A percentile compares a stretch with the other conserved stretches of the same genome.
Conservation (phyloP, 2,113 vertebrate genomes). For the Monopterus albus region DNA sequence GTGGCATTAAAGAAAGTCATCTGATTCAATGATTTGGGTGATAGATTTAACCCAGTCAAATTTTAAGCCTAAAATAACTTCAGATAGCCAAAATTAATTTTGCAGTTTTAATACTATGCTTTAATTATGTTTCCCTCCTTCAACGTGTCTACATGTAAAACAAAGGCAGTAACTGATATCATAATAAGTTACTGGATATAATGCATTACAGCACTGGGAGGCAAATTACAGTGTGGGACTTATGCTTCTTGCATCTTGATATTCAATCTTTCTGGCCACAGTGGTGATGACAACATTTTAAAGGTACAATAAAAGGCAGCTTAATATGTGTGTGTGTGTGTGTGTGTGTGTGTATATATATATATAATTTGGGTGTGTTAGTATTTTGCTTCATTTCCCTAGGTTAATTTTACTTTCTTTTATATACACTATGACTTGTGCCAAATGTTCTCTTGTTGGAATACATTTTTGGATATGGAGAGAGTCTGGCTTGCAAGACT, state of each 20-base stretch:
- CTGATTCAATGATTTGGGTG: background rate
- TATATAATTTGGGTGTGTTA: background rate
- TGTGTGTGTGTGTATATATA: too few species aligned
- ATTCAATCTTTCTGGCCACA: background rate
- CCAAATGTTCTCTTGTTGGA: constrained; percentile 52
- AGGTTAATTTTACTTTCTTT: constrained; percentile 24
- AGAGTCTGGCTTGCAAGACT: constrained; percentile 38
- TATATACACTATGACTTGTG: constrained; percentile 16
- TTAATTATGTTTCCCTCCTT: too few species aligned
- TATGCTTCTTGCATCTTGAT: background rate
- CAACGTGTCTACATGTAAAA: background rate
- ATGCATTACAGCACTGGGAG: too few species aligned
- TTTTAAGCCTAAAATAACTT: too few species aligned
- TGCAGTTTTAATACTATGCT: too few species aligned
- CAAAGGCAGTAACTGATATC: background rate
- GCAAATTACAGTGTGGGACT: too few species aligned
- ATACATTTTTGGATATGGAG: constrained; percentile 1
- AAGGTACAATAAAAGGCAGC: constrained; percentile 28
- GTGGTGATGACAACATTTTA: too few species aligned
- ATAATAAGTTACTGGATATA: background rate
- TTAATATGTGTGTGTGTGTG: too few species aligned
- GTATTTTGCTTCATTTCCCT: constrained; percentile 20
- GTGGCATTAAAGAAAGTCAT: background rate
- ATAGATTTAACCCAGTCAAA: background rate
- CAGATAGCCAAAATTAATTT: too few species aligned